Base-by-base conservation (phyloP, 2,888 invertebrate species). In the Plebejus argus region DNA sequence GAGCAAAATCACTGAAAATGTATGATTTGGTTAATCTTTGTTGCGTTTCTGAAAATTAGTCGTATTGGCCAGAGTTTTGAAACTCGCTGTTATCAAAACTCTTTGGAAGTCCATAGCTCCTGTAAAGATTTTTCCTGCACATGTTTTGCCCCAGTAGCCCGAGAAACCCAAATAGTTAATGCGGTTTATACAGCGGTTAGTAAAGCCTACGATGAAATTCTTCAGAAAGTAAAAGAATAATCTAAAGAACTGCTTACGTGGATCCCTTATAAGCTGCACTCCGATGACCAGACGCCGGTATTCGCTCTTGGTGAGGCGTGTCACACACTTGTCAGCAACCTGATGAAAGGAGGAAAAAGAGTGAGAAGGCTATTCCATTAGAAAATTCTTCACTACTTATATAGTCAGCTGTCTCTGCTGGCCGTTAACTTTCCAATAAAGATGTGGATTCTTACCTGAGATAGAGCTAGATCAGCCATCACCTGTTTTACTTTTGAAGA, bases 231-330 rank as follows among this genome's bases (percentile, higher is more conserved):
- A 12, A 4, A 49, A 15, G 3, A 6, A 1, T 18, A 3, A 53
- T 53, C 18, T 4, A 5, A 20, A 20, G 20, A 23, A 35, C 28
- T 74, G 83, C 88, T 86, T 91, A 98, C 98, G 96, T 82, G 99
- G 99, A 94, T 99, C 99, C 87, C 98, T 96, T 70, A 99, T 97
- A 0, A 99, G 94, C 86, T 99, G 99, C 0, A 98, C 96, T 0
- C 99, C 99, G 82, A 99, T 97, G 84, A 98, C 96, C 45, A 99
- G 93, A 83, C 99, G 95, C 82, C 99, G 94, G 83, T 98, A 97
- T 91, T 99, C 99, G 84, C 99, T 98, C 81, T 97, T 96, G 20
- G 97, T 97, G 70, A 99, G 93, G 82, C 97, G 96, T 82, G 97
- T 97, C 1, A 98, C 97, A 78, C 97, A 96, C 85, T 97, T 96